Evolutionary conservation across 2,888 invertebrate genomes (phyloP).

Genomic region (Xylocampa areola): DNA sequence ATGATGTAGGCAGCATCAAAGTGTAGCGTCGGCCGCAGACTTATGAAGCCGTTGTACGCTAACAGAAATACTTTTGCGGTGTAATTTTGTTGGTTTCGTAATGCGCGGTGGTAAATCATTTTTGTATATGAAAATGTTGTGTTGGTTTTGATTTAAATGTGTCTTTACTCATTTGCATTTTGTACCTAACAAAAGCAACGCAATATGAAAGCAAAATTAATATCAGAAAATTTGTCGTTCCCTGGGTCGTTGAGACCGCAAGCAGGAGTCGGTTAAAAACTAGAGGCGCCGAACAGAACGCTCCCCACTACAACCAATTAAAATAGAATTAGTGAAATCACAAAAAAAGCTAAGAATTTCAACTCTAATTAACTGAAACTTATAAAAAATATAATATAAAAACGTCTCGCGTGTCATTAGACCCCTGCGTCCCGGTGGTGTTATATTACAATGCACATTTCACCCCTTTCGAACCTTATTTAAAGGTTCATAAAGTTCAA

Average conservation of each 20-base stretch:
- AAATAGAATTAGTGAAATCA: constrained; percentile 74
- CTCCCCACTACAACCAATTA: constrained; percentile 66
- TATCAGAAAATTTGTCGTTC: background rate
- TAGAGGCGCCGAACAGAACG: constrained; percentile 59
- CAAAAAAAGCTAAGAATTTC: constrained; percentile 67
- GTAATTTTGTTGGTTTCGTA: constrained; percentile 39
- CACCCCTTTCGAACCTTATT: constrained; percentile 22
- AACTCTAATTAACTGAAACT: constrained; percentile 80
- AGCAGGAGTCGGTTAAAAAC: constrained; percentile 33
- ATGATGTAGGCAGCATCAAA: constrained; percentile 45
- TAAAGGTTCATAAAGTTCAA: constrained; percentile 20
- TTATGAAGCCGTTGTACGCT: constrained; percentile 6
- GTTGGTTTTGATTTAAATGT: constrained; percentile 14
- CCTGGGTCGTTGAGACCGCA: constrained; percentile 16
- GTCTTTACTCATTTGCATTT: background rate
- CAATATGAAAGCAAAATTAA: background rate
- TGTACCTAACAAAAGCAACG: background rate
- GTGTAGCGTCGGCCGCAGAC: constrained; percentile 28
- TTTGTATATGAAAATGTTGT: constrained; percentile 22
- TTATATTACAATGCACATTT: constrained; percentile 25
- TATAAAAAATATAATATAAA: constrained; percentile 66
- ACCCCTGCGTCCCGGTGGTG: constrained; percentile 73
- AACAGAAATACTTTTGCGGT: constrained; percentile 30
- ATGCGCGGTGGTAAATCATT: constrained; percentile 34
- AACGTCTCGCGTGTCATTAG: constrained; percentile 84